Conservation (phyloP, 2,797 vertebrate species). For the Oreortyx pictus region DNA sequence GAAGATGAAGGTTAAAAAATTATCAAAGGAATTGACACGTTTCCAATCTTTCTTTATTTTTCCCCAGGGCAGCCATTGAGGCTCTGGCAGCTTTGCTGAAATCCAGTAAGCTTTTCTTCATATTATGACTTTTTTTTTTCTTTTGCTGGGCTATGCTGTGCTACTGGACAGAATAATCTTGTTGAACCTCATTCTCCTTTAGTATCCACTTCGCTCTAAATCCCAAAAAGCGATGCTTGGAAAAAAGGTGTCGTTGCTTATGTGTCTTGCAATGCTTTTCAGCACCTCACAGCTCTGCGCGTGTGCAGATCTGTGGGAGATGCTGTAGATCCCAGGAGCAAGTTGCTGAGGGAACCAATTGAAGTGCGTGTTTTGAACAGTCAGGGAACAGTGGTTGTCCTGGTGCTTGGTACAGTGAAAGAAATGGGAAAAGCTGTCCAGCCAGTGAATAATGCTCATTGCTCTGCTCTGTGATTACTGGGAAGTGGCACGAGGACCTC, state of each 20-base stretch:
- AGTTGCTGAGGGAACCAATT: not conserved
- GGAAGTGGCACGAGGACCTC: not conserved
- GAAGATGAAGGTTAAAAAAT: constrained; percentile 66
- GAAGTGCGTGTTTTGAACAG: not conserved
- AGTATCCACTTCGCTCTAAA: not conserved
- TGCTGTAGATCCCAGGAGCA: not conserved
- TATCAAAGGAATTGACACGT: constrained; percentile 65
- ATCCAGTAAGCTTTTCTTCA: constrained; percentile 87
- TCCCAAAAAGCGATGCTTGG: not conserved
- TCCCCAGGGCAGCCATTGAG: constrained; percentile 86
- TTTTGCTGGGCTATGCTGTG: not conserved
- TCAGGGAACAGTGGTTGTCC: not conserved
- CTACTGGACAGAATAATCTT: not conserved
- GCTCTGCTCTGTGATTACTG: not conserved
- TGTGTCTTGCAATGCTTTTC: not conserved
- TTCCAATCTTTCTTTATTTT: constrained; percentile 71
- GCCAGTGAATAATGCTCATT: not conserved
- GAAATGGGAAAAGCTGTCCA: not conserved
- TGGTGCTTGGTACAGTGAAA: not conserved
- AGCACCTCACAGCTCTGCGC: not conserved
- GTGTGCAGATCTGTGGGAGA: not conserved
- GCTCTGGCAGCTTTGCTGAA: constrained; percentile 87
- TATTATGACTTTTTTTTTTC: not conserved
- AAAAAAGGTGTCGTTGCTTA: rapidly evolving
- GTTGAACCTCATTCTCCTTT: not conserved